Evolutionary conservation across 2,888 invertebrate genomes (phyloP).

Genomic region (Diogma glabrata): DNA sequence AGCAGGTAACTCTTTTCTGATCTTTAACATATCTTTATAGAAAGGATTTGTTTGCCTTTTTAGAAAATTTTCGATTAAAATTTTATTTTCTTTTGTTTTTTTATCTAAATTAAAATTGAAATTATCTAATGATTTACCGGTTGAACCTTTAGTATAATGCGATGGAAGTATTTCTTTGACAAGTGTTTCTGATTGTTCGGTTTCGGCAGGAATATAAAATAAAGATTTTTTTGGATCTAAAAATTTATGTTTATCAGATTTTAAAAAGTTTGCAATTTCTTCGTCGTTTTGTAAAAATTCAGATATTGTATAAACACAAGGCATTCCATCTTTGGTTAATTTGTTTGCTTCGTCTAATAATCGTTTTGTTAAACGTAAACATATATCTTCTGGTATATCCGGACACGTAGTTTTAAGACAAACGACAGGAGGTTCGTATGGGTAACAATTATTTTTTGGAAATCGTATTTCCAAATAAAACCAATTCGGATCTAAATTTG

Average conservation of each 20-base stretch:
- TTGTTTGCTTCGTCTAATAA: slow-evolving; percentile 55
- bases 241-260: slow-evolving; percentile 42
- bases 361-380: slow-evolving; percentile 52
- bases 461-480: slow-evolving; percentile 67
- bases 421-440: slow-evolving; percentile 59
- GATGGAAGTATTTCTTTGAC: slow-evolving; percentile 36
- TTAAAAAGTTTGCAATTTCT: slow-evolving; percentile 47
- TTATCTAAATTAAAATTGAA: slow-evolving; percentile 41
- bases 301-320: slow-evolving; percentile 58
- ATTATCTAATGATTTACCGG: slow-evolving; percentile 43
- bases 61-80: slow-evolving; percentile 47
- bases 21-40: slow-evolving; percentile 53
- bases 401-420: slow-evolving; percentile 53
- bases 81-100: slow-evolving; percentile 47
- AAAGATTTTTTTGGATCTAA: slow-evolving; percentile 43
- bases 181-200: slow-evolving; percentile 10
- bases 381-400: slow-evolving; percentile 49
- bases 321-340: slow-evolving; percentile 54
- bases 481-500: slow-evolving; percentile 35
- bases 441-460: slow-evolving; percentile 56
- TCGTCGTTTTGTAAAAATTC: slow-evolving; percentile 59
- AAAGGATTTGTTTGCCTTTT: slow-evolving; percentile 47
- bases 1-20: slow-evolving; percentile 56
- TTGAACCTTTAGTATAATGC: slow-evolving; percentile 52
- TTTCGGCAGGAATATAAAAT: slow-evolving; percentile 41